Conservation (phyloP, 2,888 invertebrate species). For the Branchellion lobata region DNA sequence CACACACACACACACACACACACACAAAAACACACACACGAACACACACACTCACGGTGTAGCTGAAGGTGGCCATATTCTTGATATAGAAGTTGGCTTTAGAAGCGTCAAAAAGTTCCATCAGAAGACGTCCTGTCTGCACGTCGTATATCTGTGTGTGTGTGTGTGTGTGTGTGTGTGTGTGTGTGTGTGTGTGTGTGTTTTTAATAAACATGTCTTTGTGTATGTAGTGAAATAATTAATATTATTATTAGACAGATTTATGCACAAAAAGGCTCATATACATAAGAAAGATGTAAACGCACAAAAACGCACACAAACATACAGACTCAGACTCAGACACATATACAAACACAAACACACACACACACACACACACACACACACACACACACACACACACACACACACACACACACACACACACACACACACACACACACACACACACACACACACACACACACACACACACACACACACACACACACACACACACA, state of each 20-base stretch:
- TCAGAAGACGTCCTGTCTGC: constrained; percentile 73
- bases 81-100: constrained; percentile 88
- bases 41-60: background rate
- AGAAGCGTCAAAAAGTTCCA: constrained; percentile 73
- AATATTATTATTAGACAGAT: no score
- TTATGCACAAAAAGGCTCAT: no score
- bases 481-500: no score
- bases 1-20: background rate
- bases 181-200: background rate
- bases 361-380: no score
- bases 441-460: no score
- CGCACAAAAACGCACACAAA: background rate
- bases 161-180: background rate
- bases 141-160: constrained; percentile 78
- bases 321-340: background rate
- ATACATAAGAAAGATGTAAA: background rate
- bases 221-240: no score
- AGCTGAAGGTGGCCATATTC: constrained; percentile 87
- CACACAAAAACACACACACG: background rate
- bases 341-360: background rate
- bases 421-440: no score
- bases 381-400: no score
- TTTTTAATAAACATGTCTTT: no score
- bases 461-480: no score
- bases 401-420: no score